Evolutionary conservation across 2,797 vertebrate genomes (phyloP).

Genomic region (Etheostoma nigrum): DNA sequence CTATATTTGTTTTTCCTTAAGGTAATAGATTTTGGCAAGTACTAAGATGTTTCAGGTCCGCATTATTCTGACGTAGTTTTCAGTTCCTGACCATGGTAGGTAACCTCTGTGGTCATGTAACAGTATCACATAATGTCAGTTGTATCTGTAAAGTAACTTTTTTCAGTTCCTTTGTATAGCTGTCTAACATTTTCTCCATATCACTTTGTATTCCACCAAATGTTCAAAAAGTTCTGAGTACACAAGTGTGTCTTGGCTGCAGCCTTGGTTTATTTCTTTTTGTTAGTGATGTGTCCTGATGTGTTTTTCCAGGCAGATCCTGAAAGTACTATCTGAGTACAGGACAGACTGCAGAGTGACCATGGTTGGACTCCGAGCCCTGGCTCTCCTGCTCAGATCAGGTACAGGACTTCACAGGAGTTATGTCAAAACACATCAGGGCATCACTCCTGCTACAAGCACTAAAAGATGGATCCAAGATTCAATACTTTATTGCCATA

Average conservation of each 20-base stretch:
- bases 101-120: neutral
- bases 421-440: neutral
- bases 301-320: conserved; percentile 87
- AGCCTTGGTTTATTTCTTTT: neutral
- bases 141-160: neutral
- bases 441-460: neutral
- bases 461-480: no score
- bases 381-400: conserved; percentile 92
- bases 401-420: conserved; percentile 75
- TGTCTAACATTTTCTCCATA: neutral
- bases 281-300: neutral
- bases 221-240: neutral
- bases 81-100: neutral
- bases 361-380: conserved; percentile 86
- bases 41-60: neutral
- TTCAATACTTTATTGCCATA: no score
- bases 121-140: neutral
- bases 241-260: no score
- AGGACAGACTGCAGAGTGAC: conserved; percentile 83
- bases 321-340: conserved; percentile 88
- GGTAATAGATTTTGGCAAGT: neutral
- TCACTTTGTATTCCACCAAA: neutral
- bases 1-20: neutral
- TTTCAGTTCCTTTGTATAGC: conserved; percentile 10
- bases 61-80: neutral